Base-by-base conservation (phyloP, 2,113 vertebrate genomes). In the Addax nasomaculatus region DNA sequence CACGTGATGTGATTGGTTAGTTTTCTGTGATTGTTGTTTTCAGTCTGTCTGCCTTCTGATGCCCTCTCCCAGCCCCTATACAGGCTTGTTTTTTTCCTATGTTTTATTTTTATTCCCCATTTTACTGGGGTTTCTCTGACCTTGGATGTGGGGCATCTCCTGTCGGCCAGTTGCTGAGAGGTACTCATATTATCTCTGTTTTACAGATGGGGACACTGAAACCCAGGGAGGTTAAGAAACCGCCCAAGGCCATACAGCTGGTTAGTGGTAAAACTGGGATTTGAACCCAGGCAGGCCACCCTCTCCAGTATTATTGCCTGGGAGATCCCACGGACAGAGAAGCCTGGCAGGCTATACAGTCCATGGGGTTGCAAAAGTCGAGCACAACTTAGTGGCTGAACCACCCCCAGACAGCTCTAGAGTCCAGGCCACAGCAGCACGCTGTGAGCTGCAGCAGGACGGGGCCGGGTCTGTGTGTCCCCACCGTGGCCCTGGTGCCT, bases 401-500 rank as follows among this genome's bases (percentile, higher is more conserved):
- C 2, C n/a, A 0, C 64, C 64, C 21, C 4, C n/a, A 21, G 64
- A 1, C n/a, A 23, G 17, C n/a, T 7, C 19, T 3, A 5, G 64
- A 36, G 3, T 36, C 64, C 64, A 11, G 64, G 64, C 64, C n/a
- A 2, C 9, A 1, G n/a, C 17, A 33, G 30, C 64, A 0, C 0
- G 9, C n/a, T 21, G 2, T 10, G 17, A 36, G 64, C 16, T 21
- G 64, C 9, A 0, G 64, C 33, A 5, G 64, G 64, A 6, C 0
- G 0, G n/a, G 19, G 9, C n/a, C 9, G 2, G 64, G 64, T 17
- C 17, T 11, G 17, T 2, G 0, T 5, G 4, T 1, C 64, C n/a
- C 64, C 33, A 1, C n/a, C 5, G 0, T 0, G n/a, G 5, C n/a
- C 64, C 16, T 36, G 2, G 17, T 5, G 64, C 64, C n/a, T 36